These are phyloP conservation scores for Dicentrarchus labrax DNA, from an alignment of 2,113 vertebrate genomes.

Conservation along the genomic window DNA sequence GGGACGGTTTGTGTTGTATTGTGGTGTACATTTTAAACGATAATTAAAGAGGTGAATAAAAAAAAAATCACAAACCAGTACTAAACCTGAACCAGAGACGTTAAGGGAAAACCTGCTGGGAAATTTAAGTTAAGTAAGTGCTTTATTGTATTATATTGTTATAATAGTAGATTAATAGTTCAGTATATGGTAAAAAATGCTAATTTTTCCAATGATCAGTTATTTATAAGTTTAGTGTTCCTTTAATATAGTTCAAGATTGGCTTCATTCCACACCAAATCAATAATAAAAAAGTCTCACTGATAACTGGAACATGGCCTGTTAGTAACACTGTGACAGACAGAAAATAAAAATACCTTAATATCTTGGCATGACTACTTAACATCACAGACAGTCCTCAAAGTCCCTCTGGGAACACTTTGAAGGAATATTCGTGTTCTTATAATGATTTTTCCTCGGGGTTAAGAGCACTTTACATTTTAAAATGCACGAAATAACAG, in stretches of 20 bases:
- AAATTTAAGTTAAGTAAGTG: not conserved
- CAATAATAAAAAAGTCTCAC: constrained; percentile 16
- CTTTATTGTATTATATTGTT: not conserved
- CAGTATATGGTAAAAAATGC: not conserved
- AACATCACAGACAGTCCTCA: constrained; percentile 43
- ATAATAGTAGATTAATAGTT: not conserved
- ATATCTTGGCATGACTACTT: constrained; percentile 51
- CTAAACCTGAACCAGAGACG: not conserved
- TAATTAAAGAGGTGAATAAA: not conserved
- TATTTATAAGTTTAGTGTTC: not conserved
- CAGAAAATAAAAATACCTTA: constrained; percentile 27
- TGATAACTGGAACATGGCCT: constrained; percentile 15
- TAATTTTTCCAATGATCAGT: not conserved
- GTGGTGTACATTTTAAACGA: not conserved
- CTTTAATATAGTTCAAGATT: not conserved
- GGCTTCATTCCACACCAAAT: not conserved
- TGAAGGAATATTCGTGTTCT: constrained; percentile 60
- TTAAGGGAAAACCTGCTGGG: not conserved
- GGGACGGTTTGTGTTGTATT: not conserved
- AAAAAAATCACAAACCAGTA: not conserved
- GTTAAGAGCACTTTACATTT: constrained; percentile 63
- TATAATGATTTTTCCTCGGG: constrained; percentile 70
- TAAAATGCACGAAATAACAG: constrained; percentile 43
- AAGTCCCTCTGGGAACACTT: constrained; percentile 61
- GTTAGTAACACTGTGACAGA: constrained; percentile 26